Conservation (phyloP, 2,888 invertebrate genomes). For the Drosophila parthenogenetica region DNA sequence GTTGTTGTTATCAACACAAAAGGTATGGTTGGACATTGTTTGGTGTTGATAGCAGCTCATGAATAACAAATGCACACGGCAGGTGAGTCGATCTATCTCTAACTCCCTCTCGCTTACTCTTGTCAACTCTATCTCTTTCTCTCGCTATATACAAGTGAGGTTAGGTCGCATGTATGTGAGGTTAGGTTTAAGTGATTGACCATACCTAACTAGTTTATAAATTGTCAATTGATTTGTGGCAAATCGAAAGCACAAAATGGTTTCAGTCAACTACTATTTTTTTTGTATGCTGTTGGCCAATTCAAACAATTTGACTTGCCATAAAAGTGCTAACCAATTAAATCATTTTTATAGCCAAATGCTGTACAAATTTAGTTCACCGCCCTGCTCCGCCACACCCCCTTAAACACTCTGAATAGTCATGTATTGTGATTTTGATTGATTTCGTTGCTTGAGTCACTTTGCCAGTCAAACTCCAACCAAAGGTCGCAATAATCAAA, state of each 20-base stretch:
- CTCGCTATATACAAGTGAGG: slow-evolving; percentile 22
- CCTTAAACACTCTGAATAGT: neutral
- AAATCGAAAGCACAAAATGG: slow-evolving; percentile 47
- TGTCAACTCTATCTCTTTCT: neutral
- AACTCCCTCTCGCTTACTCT: neutral
- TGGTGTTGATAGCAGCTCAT: slow-evolving; percentile 78
- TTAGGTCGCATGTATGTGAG: slow-evolving; percentile 5
- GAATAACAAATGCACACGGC: slow-evolving; percentile 76
- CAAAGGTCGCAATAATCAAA: slow-evolving; percentile 56
- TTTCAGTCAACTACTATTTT: slow-evolving; percentile 5
- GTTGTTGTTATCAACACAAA: slow-evolving; percentile 61
- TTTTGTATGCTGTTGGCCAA: slow-evolving; percentile 9
- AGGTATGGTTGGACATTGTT: slow-evolving; percentile 65
- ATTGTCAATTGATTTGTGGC: slow-evolving; percentile 73
- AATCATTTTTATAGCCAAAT: slow-evolving; percentile 75
- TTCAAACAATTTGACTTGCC: slow-evolving; percentile 45
- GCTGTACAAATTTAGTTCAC: slow-evolving; percentile 50
- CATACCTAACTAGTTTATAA: slow-evolving; percentile 58
- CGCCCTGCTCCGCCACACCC: neutral
- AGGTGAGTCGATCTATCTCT: slow-evolving; percentile 51
- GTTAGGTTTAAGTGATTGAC: slow-evolving; percentile 25
- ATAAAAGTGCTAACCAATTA: slow-evolving; percentile 63
- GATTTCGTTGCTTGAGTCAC: slow-evolving; percentile 43
- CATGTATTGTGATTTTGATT: slow-evolving; percentile 49
- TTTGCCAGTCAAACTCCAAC: slow-evolving; percentile 17